Evolutionary conservation across 2,113 vertebrate genomes (phyloP).

Genomic region (Mormoops blainvillei): DNA sequence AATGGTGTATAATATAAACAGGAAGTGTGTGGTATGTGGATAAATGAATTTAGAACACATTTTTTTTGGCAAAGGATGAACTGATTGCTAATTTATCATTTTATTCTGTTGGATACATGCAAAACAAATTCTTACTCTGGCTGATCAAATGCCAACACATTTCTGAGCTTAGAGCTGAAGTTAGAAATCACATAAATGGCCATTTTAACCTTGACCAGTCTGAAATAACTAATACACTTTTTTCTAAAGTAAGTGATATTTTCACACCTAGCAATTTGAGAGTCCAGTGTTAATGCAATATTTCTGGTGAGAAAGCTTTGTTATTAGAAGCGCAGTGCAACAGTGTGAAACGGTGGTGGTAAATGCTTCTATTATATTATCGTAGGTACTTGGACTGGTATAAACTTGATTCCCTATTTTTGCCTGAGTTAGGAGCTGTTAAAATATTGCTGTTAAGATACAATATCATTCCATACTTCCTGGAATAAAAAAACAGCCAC

Average conservation of each 20-base stretch:
- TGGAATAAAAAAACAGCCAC: slow-evolving; percentile 14
- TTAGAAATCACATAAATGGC: slow-evolving; percentile 34
- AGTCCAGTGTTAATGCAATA: slow-evolving; percentile 9
- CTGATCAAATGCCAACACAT: neutral
- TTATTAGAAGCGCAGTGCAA: neutral
- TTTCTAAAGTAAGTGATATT: slow-evolving; percentile 28
- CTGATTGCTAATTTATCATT: slow-evolving; percentile 11
- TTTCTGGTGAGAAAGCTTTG: slow-evolving; percentile 37
- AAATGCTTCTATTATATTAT: slow-evolving; percentile 21
- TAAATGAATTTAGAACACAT: slow-evolving; percentile 6
- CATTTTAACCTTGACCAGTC: slow-evolving; percentile 37
- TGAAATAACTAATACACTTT: slow-evolving; percentile 30
- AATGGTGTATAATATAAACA: neutral
- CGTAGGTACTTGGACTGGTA: neutral
- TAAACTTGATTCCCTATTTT: neutral
- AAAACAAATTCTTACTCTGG: slow-evolving; percentile 36
- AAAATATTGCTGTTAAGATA: slow-evolving; percentile 3
- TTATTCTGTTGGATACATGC: neutral
- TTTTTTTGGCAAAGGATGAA: slow-evolving; percentile 29
- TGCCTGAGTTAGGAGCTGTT: neutral
- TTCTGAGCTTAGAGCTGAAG: slow-evolving; percentile 26
- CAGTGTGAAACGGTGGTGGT: neutral
- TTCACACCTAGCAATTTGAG: slow-evolving; percentile 15
- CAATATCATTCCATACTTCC: slow-evolving; percentile 1
- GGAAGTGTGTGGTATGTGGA: neutral